These are phyloP conservation scores for Gymnoscopelus braueri DNA, from an alignment of 2,797 vertebrate genomes.

Conservation along the genomic window DNA sequence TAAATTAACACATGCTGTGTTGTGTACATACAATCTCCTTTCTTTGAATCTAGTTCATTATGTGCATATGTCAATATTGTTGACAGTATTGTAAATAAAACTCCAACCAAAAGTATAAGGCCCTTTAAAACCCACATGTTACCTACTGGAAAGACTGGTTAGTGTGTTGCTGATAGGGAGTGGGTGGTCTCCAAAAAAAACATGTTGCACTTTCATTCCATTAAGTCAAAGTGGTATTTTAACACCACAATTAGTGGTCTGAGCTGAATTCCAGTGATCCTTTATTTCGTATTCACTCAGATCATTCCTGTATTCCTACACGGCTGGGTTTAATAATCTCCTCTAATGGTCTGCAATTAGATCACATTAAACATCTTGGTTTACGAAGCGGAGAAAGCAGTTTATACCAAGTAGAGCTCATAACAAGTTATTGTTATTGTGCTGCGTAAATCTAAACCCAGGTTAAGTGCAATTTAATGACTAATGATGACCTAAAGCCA, in stretches of 20 bases:
- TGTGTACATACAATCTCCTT: no score
- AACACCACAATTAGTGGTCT: slow-evolving; percentile 59
- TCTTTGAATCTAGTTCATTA: neutral
- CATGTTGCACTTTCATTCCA: slow-evolving; percentile 52
- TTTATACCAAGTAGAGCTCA: slow-evolving; percentile 14
- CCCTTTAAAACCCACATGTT: neutral
- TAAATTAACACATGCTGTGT: no score
- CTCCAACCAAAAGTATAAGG: neutral
- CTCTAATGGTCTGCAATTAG: slow-evolving; percentile 37
- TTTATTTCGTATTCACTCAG: slow-evolving; percentile 35
- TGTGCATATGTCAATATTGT: neutral
- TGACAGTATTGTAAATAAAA: neutral
- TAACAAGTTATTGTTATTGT: slow-evolving; percentile 20
- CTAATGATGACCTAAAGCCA: neutral
- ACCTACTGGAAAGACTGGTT: slow-evolving; percentile 21
- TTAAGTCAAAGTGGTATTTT: slow-evolving; percentile 40
- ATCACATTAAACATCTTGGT: slow-evolving; percentile 21
- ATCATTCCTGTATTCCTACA: slow-evolving; percentile 31
- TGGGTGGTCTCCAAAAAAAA: slow-evolving; percentile 29
- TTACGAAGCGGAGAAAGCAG: slow-evolving; percentile 27
- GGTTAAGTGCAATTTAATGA: neutral
- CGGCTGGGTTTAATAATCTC: slow-evolving; percentile 40
- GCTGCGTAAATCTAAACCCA: slow-evolving; percentile 7
- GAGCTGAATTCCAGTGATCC: slow-evolving; percentile 20
- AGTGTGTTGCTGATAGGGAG: slow-evolving; percentile 34